Percentiles rank a stretch among this genome's conserved stretches.
Conservation (phyloP, 2,888 invertebrate genomes). For the Pristionchus mayeri region DNA sequence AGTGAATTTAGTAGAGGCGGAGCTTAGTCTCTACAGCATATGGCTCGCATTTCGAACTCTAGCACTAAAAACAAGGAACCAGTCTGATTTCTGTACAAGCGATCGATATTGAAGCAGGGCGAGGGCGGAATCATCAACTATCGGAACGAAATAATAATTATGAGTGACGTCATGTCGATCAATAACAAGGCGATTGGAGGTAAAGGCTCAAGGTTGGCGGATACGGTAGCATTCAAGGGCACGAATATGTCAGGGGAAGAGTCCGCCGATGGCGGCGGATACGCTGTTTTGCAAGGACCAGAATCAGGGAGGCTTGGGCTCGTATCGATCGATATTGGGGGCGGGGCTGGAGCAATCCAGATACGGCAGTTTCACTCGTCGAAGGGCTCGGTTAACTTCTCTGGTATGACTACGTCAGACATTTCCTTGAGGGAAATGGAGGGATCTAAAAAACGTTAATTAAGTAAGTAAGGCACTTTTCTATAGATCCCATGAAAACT, state of each 20-base stretch:
- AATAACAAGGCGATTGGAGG: not conserved
- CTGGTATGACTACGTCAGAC: not conserved
- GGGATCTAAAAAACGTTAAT: not conserved
- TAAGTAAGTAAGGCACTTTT: not conserved
- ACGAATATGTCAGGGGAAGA: not conserved
- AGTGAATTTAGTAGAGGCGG: not conserved
- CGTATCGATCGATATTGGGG: not conserved
- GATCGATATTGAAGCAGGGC: not conserved
- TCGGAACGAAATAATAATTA: conserved; percentile 14
- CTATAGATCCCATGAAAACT: too few species aligned
- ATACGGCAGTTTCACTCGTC: not conserved
- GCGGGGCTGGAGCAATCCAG: not conserved
- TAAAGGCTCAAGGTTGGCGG: not conserved
- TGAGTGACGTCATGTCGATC: not conserved
- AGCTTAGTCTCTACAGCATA: not conserved
- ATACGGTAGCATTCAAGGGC: not conserved
- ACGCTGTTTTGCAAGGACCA: not conserved
- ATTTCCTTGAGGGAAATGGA: conserved; percentile 16
- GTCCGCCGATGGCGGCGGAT: not conserved
- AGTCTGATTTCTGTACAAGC: not conserved
- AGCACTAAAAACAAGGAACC: not conserved
- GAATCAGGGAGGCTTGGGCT: not conserved
- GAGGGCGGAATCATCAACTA: not conserved
- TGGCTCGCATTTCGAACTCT: too few species aligned
- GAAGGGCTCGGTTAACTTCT: conserved; percentile 36